These are phyloP conservation scores for Morpho achilles DNA, from an alignment of 2,888 invertebrate species.

Conservation along the genomic window DNA sequence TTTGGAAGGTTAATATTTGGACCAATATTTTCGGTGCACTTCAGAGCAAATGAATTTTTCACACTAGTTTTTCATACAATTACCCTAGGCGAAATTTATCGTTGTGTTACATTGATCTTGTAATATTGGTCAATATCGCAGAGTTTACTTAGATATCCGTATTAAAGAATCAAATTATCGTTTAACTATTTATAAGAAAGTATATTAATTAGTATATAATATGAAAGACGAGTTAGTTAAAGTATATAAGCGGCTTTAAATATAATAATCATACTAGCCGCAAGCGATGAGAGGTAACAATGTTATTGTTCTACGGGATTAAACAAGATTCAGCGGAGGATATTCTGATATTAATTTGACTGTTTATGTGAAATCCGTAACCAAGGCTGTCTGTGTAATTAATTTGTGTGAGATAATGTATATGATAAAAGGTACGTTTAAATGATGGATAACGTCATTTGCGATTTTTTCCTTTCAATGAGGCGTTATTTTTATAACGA, in stretches of 20 bases:
- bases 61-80: too few relatives aligned
- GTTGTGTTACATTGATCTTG: too few relatives aligned
- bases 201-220: too few relatives aligned
- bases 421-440: not conserved
- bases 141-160: too few relatives aligned
- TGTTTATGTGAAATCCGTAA: slow-evolving; percentile 57
- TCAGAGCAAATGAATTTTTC: too few relatives aligned
- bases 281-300: slow-evolving; percentile 68
- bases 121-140: too few relatives aligned
- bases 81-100: too few relatives aligned
- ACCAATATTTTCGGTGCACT: too few relatives aligned
- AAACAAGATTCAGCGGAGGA: slow-evolving; percentile 49
- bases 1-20: too few relatives aligned
- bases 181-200: too few relatives aligned
- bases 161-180: too few relatives aligned
- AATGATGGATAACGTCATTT: not conserved
- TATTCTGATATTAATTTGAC: slow-evolving; percentile 65
- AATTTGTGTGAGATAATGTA: slow-evolving; percentile 35
- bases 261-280: slow-evolving; percentile 53
- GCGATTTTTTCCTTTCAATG: not conserved
- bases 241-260: slow-evolving; percentile 68
- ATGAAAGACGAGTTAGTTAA: slow-evolving; percentile 57
- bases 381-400: slow-evolving; percentile 53
- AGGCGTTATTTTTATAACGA: too few relatives aligned
- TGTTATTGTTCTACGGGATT: slow-evolving; percentile 70